A percentile compares a stretch with the other conserved stretches of the same genome.
Evolutionary conservation across 2,113 vertebrate genomes (phyloP).

Genomic region (Centrocercus urophasianus): DNA sequence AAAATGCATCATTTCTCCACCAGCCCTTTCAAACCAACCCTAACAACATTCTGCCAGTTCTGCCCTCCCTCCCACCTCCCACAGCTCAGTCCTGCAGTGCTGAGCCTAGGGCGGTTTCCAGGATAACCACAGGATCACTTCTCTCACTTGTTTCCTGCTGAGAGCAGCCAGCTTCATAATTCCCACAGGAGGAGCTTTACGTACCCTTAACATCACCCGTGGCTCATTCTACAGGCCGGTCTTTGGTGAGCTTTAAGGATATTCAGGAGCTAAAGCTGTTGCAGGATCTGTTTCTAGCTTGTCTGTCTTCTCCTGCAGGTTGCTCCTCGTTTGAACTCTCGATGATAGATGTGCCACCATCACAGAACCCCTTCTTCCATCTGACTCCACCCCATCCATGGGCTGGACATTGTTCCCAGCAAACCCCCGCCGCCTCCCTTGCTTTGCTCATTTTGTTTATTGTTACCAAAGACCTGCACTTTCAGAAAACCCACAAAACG

Average conservation of each 20-base stretch:
- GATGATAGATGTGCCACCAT: constrained; percentile 81
- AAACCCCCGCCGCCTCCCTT: not conserved
- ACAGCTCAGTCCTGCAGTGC: not conserved
- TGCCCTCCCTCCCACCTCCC: no score
- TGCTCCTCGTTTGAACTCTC: constrained; percentile 95
- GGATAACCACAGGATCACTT: rapidly evolving
- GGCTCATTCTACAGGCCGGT: not conserved
- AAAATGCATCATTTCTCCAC: not conserved
- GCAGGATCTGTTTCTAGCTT: not conserved
- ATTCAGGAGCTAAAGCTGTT: not conserved
- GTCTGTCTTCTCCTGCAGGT: constrained; percentile 77
- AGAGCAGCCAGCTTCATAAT: rapidly evolving
- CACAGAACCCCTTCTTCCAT: constrained; percentile 7
- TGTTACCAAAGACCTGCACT: constrained; percentile 85
- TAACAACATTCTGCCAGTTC: not conserved
- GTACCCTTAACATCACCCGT: rapidly evolving
- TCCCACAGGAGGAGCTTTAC: rapidly evolving
- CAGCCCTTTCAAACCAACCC: not conserved
- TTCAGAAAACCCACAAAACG: constrained; percentile 69
- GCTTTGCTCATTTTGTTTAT: constrained; percentile 61
- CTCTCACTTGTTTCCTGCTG: not conserved
- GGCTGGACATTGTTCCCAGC: constrained; percentile 9
- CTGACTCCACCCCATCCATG: constrained; percentile 16
- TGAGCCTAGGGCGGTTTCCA: not conserved
- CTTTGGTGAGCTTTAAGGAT: rapidly evolving